Evolutionary conservation across 2,113 vertebrate species (phyloP).

Genomic region (Hirundichthys speculiger): DNA sequence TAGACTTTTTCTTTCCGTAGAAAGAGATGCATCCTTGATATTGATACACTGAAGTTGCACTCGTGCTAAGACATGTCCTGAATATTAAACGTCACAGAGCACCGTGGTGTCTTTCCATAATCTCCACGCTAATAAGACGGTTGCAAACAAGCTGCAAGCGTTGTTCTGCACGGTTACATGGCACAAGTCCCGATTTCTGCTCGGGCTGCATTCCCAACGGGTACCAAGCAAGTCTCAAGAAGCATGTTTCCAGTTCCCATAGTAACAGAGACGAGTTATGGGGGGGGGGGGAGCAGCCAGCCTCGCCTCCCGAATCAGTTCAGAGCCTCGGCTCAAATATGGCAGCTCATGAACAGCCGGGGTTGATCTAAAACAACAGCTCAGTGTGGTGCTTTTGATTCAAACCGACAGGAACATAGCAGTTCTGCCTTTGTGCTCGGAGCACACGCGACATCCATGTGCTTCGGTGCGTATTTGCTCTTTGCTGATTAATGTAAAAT

Average conservation of each 20-base stretch:
- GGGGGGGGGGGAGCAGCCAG: conserved; percentile 27
- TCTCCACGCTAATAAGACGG: conserved; percentile 7
- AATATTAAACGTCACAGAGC: conserved; percentile 17
- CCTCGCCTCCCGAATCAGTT: conserved; percentile 5
- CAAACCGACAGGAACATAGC: not conserved
- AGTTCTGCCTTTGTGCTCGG: conserved; percentile 5
- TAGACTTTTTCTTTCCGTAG: not conserved
- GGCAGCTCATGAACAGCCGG: not conserved
- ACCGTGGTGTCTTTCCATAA: not conserved
- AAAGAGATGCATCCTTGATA: conserved; percentile 3
- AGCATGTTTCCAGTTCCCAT: conserved; percentile 58
- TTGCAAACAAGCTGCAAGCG: conserved; percentile 16
- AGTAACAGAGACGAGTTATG: conserved; percentile 50
- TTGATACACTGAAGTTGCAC: conserved; percentile 10
- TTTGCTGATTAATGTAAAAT: conserved; percentile 50
- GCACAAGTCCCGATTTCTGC: conserved; percentile 25
- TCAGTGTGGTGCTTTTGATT: conserved; percentile 4
- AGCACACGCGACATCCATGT: conserved; percentile 20
- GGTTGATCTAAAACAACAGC: conserved; percentile 12
- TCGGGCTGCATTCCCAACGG: conserved; percentile 24
- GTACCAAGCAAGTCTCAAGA: conserved; percentile 26
- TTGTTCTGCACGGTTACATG: conserved; percentile 21
- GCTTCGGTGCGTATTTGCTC: not conserved
- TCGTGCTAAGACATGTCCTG: conserved; percentile 4
- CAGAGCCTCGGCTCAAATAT: conserved; percentile 31